Evolutionary conservation across 2,888 invertebrate genomes (phyloP).

Genomic region (Meteorus colon): DNA sequence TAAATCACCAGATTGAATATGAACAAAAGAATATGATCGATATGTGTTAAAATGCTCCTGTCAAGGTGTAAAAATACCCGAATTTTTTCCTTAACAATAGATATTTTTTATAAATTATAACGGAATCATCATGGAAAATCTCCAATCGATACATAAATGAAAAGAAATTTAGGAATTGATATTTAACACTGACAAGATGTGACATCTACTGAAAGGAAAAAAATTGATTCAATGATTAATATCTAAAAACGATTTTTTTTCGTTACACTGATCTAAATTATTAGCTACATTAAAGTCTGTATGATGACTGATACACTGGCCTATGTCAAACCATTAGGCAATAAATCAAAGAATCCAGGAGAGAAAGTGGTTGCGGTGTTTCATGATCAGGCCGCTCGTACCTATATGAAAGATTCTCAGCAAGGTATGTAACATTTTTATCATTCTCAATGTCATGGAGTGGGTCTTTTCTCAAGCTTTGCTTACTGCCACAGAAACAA

Average conservation of each 20-base stretch:
- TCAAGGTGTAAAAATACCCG: neutral
- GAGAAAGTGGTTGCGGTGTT: constrained; percentile 44
- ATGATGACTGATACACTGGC: constrained; percentile 16
- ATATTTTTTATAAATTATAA: neutral
- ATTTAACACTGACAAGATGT: neutral
- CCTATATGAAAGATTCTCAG: neutral
- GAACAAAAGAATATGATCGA: neutral
- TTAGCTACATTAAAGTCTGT: neutral
- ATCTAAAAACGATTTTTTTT: neutral
- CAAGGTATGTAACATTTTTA: constrained; percentile 10
- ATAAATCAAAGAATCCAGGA: constrained; percentile 34
- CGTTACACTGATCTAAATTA: neutral
- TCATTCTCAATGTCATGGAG: constrained; percentile 33
- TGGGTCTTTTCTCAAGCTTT: neutral
- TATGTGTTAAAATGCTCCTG: neutral
- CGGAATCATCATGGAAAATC: neutral
- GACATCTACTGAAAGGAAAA: neutral
- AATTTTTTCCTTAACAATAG: neutral
- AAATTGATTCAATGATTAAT: neutral
- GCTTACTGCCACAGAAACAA: neutral
- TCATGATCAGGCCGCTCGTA: constrained; percentile 21
- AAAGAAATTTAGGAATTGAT: neutral
- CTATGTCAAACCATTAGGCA: constrained; percentile 2
- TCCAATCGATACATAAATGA: neutral
- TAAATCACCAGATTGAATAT: neutral